Evolutionary conservation across 2,113 vertebrate species (phyloP), one percentile per base, ranked within the genome.

Genomic region (Cercopithecus mona): DNA sequence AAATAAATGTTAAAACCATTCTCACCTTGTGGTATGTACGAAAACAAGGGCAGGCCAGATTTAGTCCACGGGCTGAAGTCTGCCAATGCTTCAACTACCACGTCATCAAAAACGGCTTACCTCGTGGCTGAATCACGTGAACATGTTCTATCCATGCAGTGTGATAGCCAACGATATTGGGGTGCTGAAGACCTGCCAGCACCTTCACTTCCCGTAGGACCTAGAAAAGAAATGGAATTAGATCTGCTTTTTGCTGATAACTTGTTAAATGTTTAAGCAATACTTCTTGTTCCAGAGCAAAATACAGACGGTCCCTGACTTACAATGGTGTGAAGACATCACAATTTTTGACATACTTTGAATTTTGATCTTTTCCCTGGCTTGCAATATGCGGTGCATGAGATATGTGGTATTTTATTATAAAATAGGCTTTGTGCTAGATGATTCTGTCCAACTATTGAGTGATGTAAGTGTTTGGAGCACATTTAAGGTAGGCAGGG

Each of bases 121-220:
- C 98, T 98, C 97, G 98, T 48, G 95, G 72, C 1, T 78, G 82
- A 0, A 97, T 78, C 61, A 99, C 98, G 80, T 99, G 99, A 93
- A 99, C 99, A 32, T 99, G 99, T 35, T 99, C 99, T 98, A 99
- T 99, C 99, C 99, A 99, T 0, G 99, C 99, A 8, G 99, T 99
- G 98, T 99, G 99, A 94, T 99, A 99, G 14, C 99, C 99, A 1
- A 99, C 99, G 1, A 99, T 99, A 76, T 99, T 99, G 12, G 99
- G 98, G 76, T 99, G 99, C 96, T 99, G 99, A 64, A 99, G 98
- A 52, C 99, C 99, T 18, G 99, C 99, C 96, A 99, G 98, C 59
- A 99, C 98, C 98, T 99, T 99, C 32, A 99, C 99, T 98, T 99
- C 99, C 84, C 99, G 98, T 6, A 99, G 99, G 0, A 99, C 99